A percentile compares a stretch with the other conserved stretches of the same genome.
These are phyloP conservation scores for Philotrypesis tridentata DNA, from an alignment of 1,140 invertebrate species.

Conservation along the genomic window DNA sequence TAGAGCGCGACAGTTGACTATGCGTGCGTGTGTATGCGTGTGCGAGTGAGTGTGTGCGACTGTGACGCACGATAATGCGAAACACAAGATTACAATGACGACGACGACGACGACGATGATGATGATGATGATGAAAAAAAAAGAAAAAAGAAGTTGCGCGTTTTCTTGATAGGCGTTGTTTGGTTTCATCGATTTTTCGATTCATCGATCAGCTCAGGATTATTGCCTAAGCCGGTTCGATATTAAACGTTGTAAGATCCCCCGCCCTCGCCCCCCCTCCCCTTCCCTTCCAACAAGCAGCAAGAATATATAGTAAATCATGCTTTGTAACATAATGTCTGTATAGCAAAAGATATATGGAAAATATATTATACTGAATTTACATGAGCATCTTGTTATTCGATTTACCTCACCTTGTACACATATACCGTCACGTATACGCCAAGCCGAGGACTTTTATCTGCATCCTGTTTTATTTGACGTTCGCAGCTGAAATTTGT, in stretches of 20 bases:
- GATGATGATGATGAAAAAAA: neutral
- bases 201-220: constrained; percentile 21
- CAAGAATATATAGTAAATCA: constrained; percentile 62
- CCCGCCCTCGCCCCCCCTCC: too few species aligned
- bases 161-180: neutral
- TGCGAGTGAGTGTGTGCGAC: neutral
- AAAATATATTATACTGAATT: constrained; percentile 76
- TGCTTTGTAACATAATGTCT: constrained; percentile 75
- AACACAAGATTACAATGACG: constrained; percentile 1
- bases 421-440: too few species aligned
- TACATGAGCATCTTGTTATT: constrained; percentile 52
- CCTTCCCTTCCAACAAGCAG: constrained; percentile 33
- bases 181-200: too few species aligned
- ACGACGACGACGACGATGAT: too few species aligned
- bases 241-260: constrained; percentile 42
- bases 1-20: neutral
- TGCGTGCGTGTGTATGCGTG: neutral
- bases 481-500: too few species aligned
- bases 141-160: too few species aligned
- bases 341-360: constrained; percentile 74
- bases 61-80: constrained; percentile 34
- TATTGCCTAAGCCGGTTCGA: constrained; percentile 39
- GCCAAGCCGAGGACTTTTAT: too few species aligned
- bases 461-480: constrained; percentile 1
- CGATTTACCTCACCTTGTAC: constrained; percentile 16